Evolutionary conservation across 1,140 invertebrate genomes (phyloP).

Genomic region (Temnothorax nylanderi): DNA sequence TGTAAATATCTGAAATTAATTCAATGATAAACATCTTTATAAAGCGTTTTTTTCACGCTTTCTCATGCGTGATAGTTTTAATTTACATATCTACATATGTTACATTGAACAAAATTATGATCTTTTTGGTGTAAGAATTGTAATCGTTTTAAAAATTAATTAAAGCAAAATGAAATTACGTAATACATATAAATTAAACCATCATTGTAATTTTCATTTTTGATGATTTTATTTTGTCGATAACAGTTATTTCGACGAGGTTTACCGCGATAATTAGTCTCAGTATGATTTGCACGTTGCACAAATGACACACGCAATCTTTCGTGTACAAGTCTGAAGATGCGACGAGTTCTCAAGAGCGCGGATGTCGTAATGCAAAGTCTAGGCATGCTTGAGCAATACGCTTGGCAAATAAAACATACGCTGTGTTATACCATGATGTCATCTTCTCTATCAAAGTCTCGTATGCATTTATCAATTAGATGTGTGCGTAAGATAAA

Average conservation of each 20-base stretch:
- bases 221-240: background rate
- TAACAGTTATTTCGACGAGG: background rate
- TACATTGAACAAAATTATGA: background rate
- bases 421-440: constrained; percentile 27
- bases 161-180: too few relatives aligned
- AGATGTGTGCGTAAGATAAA: background rate
- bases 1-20: constrained; percentile 17
- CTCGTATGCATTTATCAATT: background rate
- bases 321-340: constrained; percentile 46
- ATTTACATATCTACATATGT: background rate
- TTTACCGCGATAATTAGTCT: constrained; percentile 17
- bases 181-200: too few relatives aligned
- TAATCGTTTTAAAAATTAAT: background rate
- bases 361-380: constrained; percentile 56
- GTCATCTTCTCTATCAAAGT: constrained; percentile 23
- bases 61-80: background rate
- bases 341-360: constrained; percentile 22
- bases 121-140: background rate
- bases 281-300: background rate
- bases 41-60: background rate
- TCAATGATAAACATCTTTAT: background rate
- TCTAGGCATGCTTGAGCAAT: constrained; percentile 59
- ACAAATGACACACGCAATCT: background rate
- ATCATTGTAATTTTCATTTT: background rate
- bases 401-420: constrained; percentile 64